These are phyloP conservation scores for Kryphioiulus occultus DNA, from an alignment of 2,888 invertebrate species.

Conservation along the genomic window DNA sequence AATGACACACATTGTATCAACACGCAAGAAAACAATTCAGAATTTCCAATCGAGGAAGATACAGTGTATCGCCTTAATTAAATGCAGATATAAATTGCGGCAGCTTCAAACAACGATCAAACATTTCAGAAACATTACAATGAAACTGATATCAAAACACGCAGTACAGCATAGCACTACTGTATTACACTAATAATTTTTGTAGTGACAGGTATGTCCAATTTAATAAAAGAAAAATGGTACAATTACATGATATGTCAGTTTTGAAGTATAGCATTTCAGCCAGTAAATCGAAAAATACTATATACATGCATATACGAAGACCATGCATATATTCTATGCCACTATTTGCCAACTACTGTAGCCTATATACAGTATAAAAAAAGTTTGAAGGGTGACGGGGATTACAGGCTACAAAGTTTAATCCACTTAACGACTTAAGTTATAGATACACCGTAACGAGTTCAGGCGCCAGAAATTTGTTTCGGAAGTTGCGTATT, in stretches of 20 bases:
- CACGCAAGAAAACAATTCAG: not conserved
- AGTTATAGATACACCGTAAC: slow-evolving; percentile 10
- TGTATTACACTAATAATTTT: no score
- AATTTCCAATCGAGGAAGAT: not conserved
- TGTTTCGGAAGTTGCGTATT: slow-evolving; percentile 1
- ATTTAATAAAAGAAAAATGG: not conserved
- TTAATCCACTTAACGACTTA: not conserved
- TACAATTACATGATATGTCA: no score
- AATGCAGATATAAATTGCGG: not conserved
- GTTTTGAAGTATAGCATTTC: no score
- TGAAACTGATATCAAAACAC: no score
- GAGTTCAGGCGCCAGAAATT: not conserved
- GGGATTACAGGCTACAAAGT: not conserved
- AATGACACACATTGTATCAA: not conserved
- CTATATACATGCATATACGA: not conserved
- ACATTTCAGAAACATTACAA: no score
- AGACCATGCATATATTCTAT: no score
- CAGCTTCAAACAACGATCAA: not conserved
- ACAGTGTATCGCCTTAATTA: not conserved
- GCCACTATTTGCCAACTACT: not conserved
- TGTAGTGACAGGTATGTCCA: not conserved
- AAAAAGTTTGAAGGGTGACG: not conserved
- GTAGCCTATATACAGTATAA: no score
- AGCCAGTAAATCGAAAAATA: no score
- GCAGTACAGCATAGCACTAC: no score